Evolutionary conservation across 2,113 vertebrate species (phyloP), one percentile per base, ranked within the genome.

Genomic region (Neomonachus schauinslandi): DNA sequence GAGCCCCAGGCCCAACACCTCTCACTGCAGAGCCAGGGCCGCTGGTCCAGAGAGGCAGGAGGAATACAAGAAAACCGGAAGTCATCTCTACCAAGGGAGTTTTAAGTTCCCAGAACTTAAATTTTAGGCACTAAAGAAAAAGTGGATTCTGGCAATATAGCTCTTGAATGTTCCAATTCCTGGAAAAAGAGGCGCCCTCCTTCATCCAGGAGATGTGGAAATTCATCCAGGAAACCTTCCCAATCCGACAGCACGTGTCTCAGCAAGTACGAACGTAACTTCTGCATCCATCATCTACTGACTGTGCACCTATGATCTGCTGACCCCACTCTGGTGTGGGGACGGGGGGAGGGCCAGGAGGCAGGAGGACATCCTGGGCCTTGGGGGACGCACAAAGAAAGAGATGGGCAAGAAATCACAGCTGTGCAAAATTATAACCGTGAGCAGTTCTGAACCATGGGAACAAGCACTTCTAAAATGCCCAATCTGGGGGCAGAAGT

Each of bases 391-490:
- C 33, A 9, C 3, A 11, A 14, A 51, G 72, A 22, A 6, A 10
- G n/a, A 67, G 24, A 31, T 0, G 1, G n/a, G n/a, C 7, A 24
- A 57, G 90, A 67, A 36, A 46, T 33, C 55, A 67, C 6, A 22
- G 77, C 4, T 1, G 1, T n/a, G 39, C 22, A 31, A 15, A 57
- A 99, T 99, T 21, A 98, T 97, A 3, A 99, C 99, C 0, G 99
- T 99, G 39, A 99, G 96, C 79, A 98, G 98, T 91, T 99, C 99
- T 0, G 99, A 84, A 22, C 36, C 21, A 31, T 0, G 1, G 39
- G 85, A 42, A 22, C 39, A 8, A 33, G 89, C 0, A 2, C 21
- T 24, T 26, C 5, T 19, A 14, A 21, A 46, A n/a, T 11, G 46
- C 49, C 4, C 0, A 0, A 22, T 33, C 53, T 31, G 21, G 63